Base-by-base conservation (phyloP, 53 echinoderm and acorn worm genomes). In the Astropecten irregularis region DNA sequence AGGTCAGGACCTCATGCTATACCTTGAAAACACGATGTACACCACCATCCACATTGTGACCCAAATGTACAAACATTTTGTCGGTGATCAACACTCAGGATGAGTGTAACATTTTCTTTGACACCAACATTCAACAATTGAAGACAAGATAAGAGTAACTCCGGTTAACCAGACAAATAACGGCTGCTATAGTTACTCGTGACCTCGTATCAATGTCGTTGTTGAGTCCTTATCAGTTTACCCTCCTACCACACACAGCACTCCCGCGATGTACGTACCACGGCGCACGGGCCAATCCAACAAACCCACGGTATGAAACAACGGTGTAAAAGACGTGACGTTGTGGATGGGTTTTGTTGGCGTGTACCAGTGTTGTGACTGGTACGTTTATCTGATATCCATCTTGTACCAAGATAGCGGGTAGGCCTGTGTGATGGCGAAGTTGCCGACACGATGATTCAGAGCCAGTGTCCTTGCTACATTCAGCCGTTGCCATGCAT, bases 401-500 rank as follows among this genome's bases (percentile, higher is more conserved):
- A 79, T 79, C 79, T 79, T 79, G 79, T 79, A 19, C 79, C n/a
- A n/a, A 61, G 79, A 79, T 79, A 79, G 79, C 62, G 79, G 76
- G 47, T 6, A 3, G 44, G 2, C 32, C 79, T 76, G 60, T 74
- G 74, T 74, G 73, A 25, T 40, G 65, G 23, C 20, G 18, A 27
- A 11, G 53, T 31, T 10, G 56, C 76, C 57, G 57, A 44, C 76
- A 56, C 40, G 76, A 58, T 76, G 76, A 56, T 76, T 56, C 56
- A 40, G 76, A 38, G 38, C 57, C 42, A 40, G 40, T 76, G 76
- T 58, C 58, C 25, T 30, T 10, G 40, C 58, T 26, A 35, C 76
- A 58, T 76, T 76, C 76, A 38, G 13, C 40, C 38, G 76, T 76
- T 76, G 76, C 58, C 30, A 76, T 76, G 76, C 76, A 76, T 76